phyloP scores from a whole-genome alignment of 2,797 vertebrate species.

The Smutsia gigantea region DNA sequence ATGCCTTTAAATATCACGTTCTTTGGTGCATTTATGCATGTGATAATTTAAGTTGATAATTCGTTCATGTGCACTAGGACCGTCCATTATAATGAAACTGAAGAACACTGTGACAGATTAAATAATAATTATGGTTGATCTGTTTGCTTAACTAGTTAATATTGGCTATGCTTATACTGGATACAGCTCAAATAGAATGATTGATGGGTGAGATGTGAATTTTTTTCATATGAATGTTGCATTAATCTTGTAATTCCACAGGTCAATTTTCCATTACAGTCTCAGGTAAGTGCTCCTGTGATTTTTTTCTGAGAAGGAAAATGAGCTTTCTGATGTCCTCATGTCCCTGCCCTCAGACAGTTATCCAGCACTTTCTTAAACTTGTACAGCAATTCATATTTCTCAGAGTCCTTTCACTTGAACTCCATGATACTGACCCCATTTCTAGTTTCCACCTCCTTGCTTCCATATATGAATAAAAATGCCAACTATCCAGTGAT shows the following conservation, averaged over 20 bases:
- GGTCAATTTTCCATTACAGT: not conserved
- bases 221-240: not conserved
- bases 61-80: not conserved
- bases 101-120: conserved; percentile 42
- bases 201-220: not conserved
- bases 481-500: not conserved
- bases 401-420: not conserved
- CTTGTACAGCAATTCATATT: not conserved
- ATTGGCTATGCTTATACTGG: not conserved
- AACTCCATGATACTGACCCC: not conserved
- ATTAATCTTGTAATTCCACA: not conserved
- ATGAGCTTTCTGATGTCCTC: not conserved
- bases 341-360: not conserved
- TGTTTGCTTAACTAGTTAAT: conserved; percentile 10
- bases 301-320: not conserved
- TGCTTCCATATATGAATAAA: conserved; percentile 56
- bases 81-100: not conserved
- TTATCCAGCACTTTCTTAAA: not conserved
- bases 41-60: conserved; percentile 36
- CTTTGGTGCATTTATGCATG: not conserved
- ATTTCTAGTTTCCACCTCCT: conserved; percentile 9
- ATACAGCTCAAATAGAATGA: not conserved
- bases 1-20: not conserved
- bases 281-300: not conserved
- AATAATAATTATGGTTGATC: conserved; percentile 1